Evolutionary conservation across 2,113 vertebrate genomes (phyloP).

Genomic region (Fregetta grallaria): DNA sequence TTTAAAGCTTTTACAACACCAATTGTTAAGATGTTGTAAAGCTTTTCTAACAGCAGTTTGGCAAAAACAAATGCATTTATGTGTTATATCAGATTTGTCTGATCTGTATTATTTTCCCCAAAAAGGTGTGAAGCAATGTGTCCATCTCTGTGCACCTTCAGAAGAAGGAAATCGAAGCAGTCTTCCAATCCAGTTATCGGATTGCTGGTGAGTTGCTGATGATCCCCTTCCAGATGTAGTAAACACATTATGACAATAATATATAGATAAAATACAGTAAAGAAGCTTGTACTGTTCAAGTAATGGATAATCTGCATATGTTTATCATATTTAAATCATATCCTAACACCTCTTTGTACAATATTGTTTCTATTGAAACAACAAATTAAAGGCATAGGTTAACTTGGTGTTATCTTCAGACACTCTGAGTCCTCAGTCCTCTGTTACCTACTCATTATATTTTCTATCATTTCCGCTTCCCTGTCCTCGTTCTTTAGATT

Average conservation of each 20-base stretch:
- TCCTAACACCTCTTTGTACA: neutral
- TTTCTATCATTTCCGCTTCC: neutral
- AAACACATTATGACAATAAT: neutral
- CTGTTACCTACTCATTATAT: neutral
- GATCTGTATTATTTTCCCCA: neutral
- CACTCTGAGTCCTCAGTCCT: neutral
- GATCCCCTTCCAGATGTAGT: neutral
- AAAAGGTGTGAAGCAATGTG: neutral
- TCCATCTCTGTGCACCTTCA: neutral
- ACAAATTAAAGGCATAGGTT: neutral
- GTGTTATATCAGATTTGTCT: neutral
- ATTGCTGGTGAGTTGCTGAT: neutral
- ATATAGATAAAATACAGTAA: neutral
- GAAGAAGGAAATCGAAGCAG: neutral
- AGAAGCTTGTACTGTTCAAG: neutral
- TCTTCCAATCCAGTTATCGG: neutral
- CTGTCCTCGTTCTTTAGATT: neutral
- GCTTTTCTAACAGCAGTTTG: neutral
- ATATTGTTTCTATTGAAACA: neutral
- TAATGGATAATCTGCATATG: neutral
- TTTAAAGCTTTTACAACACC: neutral
- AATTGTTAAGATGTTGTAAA: neutral
- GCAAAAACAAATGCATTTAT: neutral
- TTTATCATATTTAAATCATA: neutral
- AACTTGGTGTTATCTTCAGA: neutral